phyloP scores from a whole-genome alignment of 2,113 vertebrate genomes.

The Capricornis sumatraensis region DNA sequence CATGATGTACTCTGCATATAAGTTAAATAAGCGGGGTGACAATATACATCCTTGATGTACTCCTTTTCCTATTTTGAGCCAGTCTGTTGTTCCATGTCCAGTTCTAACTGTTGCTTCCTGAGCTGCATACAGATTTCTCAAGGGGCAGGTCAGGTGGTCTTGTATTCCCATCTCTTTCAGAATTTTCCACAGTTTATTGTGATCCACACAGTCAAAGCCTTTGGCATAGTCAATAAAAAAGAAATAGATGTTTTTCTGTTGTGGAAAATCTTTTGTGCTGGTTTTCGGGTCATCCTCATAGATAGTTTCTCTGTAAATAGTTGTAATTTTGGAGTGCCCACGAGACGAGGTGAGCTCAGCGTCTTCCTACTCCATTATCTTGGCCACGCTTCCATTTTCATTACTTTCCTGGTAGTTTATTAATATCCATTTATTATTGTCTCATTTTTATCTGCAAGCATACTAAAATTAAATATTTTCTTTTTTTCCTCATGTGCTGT shows the following conservation, averaged over 20 bases:
- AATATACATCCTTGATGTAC: too few species aligned
- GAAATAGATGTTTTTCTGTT: not conserved
- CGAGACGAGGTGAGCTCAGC: accelerated
- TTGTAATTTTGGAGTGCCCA: not conserved
- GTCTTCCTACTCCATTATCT: not conserved
- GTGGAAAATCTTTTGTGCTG: not conserved
- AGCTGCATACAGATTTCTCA: too few species aligned
- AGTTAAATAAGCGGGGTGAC: too few species aligned
- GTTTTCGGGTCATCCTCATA: not conserved
- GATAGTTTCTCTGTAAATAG: not conserved
- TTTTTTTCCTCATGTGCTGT: not conserved
- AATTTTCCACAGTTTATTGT: too few species aligned
- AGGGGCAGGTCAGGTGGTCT: too few species aligned
- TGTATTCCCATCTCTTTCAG: too few species aligned
- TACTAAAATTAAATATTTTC: not conserved
- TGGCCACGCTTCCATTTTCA: not conserved
- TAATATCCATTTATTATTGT: not conserved
- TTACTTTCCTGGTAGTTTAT: not conserved
- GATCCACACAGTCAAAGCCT: too few species aligned
- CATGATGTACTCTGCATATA: too few species aligned
- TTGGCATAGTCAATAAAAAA: too few species aligned
- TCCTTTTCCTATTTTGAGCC: too few species aligned
- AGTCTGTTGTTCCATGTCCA: too few species aligned
- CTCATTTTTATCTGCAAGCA: not conserved
- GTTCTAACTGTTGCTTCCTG: too few species aligned